Evolutionary conservation across 53 echinoderm and acorn worm species (phyloP), one percentile per base, ranked within the genome.

Genomic region (Henricia sp.): DNA sequence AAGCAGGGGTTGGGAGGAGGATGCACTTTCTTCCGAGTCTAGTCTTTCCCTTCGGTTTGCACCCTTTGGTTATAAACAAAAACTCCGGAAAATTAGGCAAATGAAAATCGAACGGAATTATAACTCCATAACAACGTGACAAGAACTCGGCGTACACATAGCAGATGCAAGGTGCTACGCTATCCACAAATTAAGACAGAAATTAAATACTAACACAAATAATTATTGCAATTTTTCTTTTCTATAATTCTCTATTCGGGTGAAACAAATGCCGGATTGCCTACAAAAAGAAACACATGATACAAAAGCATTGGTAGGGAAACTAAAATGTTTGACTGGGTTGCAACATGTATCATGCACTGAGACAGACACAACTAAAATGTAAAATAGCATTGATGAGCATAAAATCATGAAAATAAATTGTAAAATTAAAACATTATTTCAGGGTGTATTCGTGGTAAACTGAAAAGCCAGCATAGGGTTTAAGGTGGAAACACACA

Each of bases 21-120:
- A 95, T 41, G 90, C 95, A 83, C 95, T 95, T 85, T 95, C 95
- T 68, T 92, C 95, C 26, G 95, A 92, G 87, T 95, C 95, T 36
- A 95, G 92, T 78, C 95, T 89, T 88, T 95, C 95, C 54, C 95
- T 90, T 88, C 91, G 84, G 90, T 87, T 90, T 78, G 92, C 82
- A 90, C 90, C 95, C 95, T 95, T 93, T 85, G 67, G 86, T 80
- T 80, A 80, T 74, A 66, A 73, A 86, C 86, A 86, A 86, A 86
- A 76, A 86, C 76, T 86, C 76, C 76, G 39, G 66, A 86, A 70
- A 67, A 86, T 86, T 86, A 86, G 86, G 86, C 86, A 86, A 86
- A 76, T 64, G 64, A 64, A 80, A 63, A 5, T 63, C 80, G 29
- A 80, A 80, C 80, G 25, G 44, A 80, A 80, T 80, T 80, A 80